Conservation (phyloP, 2,888 invertebrate species). For the Acrocyrtus sp. region DNA sequence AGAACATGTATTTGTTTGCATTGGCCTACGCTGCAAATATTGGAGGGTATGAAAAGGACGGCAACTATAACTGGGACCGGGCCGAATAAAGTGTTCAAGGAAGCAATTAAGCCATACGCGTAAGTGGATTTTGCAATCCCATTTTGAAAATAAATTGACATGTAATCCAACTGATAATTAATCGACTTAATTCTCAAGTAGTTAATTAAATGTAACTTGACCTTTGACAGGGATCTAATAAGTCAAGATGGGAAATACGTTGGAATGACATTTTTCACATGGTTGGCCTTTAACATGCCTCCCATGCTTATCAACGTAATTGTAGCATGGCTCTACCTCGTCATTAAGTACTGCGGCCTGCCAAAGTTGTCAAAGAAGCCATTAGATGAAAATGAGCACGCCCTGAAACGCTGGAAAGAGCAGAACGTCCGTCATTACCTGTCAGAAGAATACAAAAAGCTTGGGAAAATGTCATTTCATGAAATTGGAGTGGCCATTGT, state of each 20-base stretch:
- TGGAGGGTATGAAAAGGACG: conserved; percentile 55
- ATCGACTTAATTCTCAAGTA: no score
- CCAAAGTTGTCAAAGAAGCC: conserved; percentile 27
- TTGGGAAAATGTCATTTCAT: conserved; percentile 54
- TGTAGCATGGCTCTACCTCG: conserved; percentile 59
- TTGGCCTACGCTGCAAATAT: conserved; percentile 61
- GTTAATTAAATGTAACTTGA: no score
- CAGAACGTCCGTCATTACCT: conserved; percentile 25
- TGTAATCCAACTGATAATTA: no score
- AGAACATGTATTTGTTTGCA: conserved; percentile 61
- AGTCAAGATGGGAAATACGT: conserved; percentile 56
- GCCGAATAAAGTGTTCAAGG: conserved; percentile 57
- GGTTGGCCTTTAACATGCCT: conserved; percentile 59
- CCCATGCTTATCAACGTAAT: conserved; percentile 55
- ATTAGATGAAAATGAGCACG: not conserved
- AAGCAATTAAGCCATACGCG: conserved; percentile 38
- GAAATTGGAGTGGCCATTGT: conserved; percentile 46
- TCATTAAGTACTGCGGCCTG: conserved; percentile 47
- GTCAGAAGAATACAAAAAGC: conserved; percentile 41
- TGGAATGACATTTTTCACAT: conserved; percentile 58
- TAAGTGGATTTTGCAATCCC: no score
- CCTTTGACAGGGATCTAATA: no score
- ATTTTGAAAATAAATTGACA: conserved; percentile 9
- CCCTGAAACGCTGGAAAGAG: conserved; percentile 28
- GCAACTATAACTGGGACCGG: conserved; percentile 57